Conservation (phyloP, 2,888 invertebrate genomes). For the Apotomis betuletana region DNA sequence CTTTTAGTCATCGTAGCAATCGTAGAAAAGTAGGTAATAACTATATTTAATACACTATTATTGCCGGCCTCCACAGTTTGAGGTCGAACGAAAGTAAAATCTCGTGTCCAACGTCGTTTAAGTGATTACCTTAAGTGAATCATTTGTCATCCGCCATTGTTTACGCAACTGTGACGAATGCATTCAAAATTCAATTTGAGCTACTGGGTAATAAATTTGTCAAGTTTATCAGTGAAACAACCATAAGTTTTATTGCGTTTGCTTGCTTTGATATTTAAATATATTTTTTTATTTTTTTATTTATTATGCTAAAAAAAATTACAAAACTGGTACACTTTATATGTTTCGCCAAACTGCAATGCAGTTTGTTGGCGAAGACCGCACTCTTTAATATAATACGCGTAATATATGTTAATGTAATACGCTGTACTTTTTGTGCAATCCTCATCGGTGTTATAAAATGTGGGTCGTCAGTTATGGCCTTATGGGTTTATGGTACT, state of each 20-base stretch:
- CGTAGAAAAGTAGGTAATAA: constrained; percentile 19
- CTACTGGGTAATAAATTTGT: constrained; percentile 36
- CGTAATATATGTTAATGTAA: no score
- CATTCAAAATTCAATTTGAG: constrained; percentile 26
- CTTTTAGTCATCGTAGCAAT: constrained; percentile 4
- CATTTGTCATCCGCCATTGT: constrained; percentile 40
- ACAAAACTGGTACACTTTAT: no score
- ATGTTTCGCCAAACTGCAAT: no score
- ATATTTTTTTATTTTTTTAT: no score
- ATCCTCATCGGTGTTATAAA: no score
- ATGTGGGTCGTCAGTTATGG: no score
- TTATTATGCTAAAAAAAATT: no score
- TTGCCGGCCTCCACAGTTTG: constrained; percentile 25
- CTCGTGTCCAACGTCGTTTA: constrained; percentile 36
- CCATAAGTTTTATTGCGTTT: constrained; percentile 12
- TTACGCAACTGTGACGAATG: constrained; percentile 33
- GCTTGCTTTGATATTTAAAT: not conserved
- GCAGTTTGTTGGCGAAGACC: no score
- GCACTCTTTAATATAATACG: no score
- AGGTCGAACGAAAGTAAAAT: constrained; percentile 41
- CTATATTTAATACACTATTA: constrained; percentile 29
- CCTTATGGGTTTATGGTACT: no score
- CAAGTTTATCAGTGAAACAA: constrained; percentile 17
- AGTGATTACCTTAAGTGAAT: constrained; percentile 39
- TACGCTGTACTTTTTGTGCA: no score